These are phyloP conservation scores for Knipowitschia caucasica DNA, from an alignment of 2,797 vertebrate species.

Conservation along the genomic window DNA sequence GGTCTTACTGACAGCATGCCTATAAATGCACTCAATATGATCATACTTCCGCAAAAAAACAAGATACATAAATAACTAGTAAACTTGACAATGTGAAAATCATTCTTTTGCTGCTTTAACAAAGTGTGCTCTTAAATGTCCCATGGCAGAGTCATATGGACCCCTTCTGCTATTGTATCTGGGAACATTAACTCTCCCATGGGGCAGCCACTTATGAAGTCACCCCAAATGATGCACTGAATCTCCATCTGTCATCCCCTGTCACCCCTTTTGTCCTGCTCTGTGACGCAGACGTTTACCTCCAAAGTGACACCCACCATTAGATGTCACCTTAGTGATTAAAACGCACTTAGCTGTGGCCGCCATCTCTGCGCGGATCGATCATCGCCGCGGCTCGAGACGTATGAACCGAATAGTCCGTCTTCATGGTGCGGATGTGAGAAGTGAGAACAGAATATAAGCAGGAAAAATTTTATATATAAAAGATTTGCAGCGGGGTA, in stretches of 20 bases:
- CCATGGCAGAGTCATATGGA: constrained; percentile 11
- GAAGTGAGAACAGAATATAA: neutral
- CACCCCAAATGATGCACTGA: constrained; percentile 39
- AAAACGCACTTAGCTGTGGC: constrained; percentile 5
- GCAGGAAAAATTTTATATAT: neutral
- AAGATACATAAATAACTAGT: neutral
- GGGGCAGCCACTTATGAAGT: constrained; percentile 24
- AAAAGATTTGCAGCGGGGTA: no score
- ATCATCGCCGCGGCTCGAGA: constrained; percentile 9
- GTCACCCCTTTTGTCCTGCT: constrained; percentile 37
- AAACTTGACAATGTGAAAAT: neutral
- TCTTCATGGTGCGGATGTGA: neutral
- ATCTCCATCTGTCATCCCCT: constrained; percentile 43
- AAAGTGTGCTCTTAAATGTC: constrained; percentile 9
- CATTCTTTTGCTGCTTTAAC: neutral
- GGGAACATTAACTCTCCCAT: constrained; percentile 28
- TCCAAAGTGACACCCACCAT: constrained; percentile 37
- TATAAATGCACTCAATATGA: neutral
- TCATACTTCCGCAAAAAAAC: neutral
- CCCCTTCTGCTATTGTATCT: constrained; percentile 18
- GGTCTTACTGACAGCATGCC: neutral
- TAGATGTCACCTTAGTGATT: constrained; percentile 19
- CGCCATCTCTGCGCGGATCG: constrained; percentile 24
- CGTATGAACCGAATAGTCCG: neutral
- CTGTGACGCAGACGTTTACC: constrained; percentile 26